Percentiles rank a stretch among this genome's conserved stretches.
phyloP scores from a whole-genome alignment of 2,888 invertebrate genomes.

The Quadroppia sp. region DNA sequence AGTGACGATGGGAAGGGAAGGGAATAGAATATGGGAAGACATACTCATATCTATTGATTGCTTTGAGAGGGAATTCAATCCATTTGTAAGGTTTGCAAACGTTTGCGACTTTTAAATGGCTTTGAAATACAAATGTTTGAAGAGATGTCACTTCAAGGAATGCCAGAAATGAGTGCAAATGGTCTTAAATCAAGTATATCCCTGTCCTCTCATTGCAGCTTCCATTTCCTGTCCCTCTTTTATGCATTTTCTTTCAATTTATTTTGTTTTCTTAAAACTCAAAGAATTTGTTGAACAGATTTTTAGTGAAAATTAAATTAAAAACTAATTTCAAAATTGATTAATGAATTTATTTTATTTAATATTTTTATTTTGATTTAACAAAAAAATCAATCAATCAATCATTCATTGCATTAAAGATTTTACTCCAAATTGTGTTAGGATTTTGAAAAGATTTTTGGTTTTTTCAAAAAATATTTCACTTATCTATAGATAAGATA shows the following conservation, averaged over 20 bases:
- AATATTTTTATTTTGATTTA: constrained; percentile 3
- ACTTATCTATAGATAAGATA: background rate
- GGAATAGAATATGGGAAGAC: background rate
- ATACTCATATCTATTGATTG: background rate
- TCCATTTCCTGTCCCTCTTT: constrained; percentile 34
- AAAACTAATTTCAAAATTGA: constrained; percentile 1
- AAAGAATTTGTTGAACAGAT: background rate
- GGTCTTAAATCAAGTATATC: constrained; percentile 29
- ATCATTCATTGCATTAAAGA: background rate
- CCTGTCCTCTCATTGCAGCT: background rate
- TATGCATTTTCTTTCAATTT: background rate
- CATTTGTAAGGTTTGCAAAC: constrained; percentile 22
- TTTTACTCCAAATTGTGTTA: background rate
- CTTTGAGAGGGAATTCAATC: background rate
- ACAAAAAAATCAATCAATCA: constrained; percentile 4
- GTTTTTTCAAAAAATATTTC: background rate
- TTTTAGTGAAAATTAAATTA: background rate
- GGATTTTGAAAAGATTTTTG: background rate
- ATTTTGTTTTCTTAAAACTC: too few relatives aligned
- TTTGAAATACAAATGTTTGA: constrained; percentile 25
- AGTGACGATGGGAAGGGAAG: background rate
- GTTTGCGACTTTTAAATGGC: constrained; percentile 24
- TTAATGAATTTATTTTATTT: constrained; percentile 15
- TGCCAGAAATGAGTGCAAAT: constrained; percentile 35
- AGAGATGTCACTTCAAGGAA: constrained; percentile 34